Base-by-base conservation (phyloP, 2,888 invertebrate genomes). In the Latheticus oryzae region DNA sequence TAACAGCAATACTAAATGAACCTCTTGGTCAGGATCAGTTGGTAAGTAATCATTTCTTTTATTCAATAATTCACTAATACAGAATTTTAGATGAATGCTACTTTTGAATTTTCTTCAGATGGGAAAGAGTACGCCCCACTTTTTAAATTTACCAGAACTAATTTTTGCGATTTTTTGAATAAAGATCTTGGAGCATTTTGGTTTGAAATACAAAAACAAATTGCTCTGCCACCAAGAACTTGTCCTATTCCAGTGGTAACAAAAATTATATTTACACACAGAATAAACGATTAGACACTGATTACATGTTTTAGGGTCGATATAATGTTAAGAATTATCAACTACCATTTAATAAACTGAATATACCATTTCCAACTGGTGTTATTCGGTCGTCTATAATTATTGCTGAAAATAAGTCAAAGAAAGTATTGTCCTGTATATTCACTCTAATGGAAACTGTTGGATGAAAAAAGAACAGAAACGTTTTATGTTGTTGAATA, bases 181-280 rank as follows among this genome's bases (percentile, higher is more conserved):
- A 51, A 51, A 17, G 51, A 51, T 40, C 19, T 51, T n/a, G 51
- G 51, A 3, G 4, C 28, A 5, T 51, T 38, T 17, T 51, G 51
- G 51, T 38, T 38, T 30, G 51, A 51, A 28, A n/a, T 51, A 12
- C 51, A 51, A 16, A 19, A 16, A 11, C 28, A 30, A 13, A 38
- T 38, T 12, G 38, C 21, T 2, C 5, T 51, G 2, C 28, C 28
- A 2, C 28, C 8, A 8, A 15, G 17, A 5, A 30, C 30, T 9
- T 51, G 51, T 12, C 51, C 51, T 4, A 9, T 51, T 1, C 13
- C 7, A 21, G 17, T 15, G n/a, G 50, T 50, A 37, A 19, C n/a
- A n/a, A n/a, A n/a, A n/a, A n/a, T n/a, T n/a, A 30, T 9, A 7
- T n/a, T 2, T 8, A 32, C n/a, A 2, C 12, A n/a, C n/a, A n/a